A percentile compares a stretch with the other conserved stretches of the same genome.
These are phyloP conservation scores for Gila robusta DNA, from an alignment of 2,797 vertebrate species.

Conservation along the genomic window DNA sequence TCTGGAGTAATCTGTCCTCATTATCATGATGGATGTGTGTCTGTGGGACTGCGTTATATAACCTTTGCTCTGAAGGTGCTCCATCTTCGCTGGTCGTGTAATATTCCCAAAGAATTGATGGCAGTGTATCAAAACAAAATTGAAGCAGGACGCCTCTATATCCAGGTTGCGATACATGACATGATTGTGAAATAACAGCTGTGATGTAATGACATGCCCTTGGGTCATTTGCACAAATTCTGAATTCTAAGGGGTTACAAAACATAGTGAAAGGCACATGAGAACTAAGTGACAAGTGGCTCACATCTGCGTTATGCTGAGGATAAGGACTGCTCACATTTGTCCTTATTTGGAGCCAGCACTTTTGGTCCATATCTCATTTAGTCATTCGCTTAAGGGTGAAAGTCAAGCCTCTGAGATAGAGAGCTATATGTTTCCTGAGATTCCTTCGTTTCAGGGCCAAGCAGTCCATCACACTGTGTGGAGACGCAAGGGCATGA, in stretches of 20 bases:
- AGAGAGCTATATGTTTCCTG: slow-evolving; percentile 2
- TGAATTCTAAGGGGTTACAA: background rate
- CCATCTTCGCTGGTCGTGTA: slow-evolving; percentile 35
- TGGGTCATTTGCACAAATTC: slow-evolving; percentile 22
- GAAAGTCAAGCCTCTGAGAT: background rate
- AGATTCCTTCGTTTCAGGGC: slow-evolving; percentile 20
- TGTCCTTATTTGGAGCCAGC: background rate
- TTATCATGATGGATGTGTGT: slow-evolving; percentile 56
- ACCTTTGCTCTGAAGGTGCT: slow-evolving; percentile 51
- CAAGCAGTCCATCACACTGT: slow-evolving; percentile 13
- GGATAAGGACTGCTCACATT: slow-evolving; percentile 13
- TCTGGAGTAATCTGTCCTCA: slow-evolving; percentile 49
- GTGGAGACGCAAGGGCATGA: too few species aligned
- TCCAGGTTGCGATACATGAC: slow-evolving; percentile 2
- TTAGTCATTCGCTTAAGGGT: background rate
- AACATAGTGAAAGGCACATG: background rate
- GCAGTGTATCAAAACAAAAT: slow-evolving; percentile 37
- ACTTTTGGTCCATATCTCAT: slow-evolving; percentile 29
- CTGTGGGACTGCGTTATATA: slow-evolving; percentile 43
- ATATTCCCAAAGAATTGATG: slow-evolving; percentile 42
- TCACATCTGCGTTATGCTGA: background rate
- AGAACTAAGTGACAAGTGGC: background rate
- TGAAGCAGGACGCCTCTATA: slow-evolving; percentile 20
- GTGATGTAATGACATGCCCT: background rate
- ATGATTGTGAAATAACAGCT: slow-evolving; percentile 22